Evolutionary conservation across 2,888 invertebrate species (phyloP), one percentile per base, ranked within the genome.

Genomic region (Melanargia galathea): DNA sequence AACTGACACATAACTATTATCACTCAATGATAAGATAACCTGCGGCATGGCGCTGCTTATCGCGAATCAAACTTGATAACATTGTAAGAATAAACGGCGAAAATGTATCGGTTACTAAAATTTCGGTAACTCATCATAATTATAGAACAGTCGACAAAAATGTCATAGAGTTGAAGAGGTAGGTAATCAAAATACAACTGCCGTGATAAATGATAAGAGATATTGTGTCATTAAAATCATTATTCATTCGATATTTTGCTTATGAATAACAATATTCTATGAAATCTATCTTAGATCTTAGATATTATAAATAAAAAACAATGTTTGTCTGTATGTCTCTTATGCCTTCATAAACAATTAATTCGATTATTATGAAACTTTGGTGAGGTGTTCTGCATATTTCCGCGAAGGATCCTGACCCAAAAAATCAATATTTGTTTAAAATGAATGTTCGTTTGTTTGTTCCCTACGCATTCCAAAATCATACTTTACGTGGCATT

Each of bases 1-100:
- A 20, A 90, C 90, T 91, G 88, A 89, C 87, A 89, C 90, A 87
- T 85, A 87, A 86, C 87, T 85, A 84, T 86, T 91, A 91, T 91
- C 90, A 88, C 82, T 84, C 81, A 81, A 80, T 85, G 91, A 91
- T 91, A 91, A 91, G 89, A 90, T 87, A 87, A 86, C 83, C 77
- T 75, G 79, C 82, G 82, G 85, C 84, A 87, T 86, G 81, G 84
- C 81, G 74, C 70, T 81, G 82, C 87, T 90, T 91, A 90, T 90
- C 90, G 78, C 83, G 84, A 89, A 87, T 89, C 88, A 85, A 82
- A 78, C 73, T 77, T 75, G 89, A 90, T 90, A 89, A 87, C 84
- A 78, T 75, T 72, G 74, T 80, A 81, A 79, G 84, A 82, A 83
- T 80, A 83, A 78, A 84, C 76, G 78, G 78, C 78, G 71, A 78